phyloP scores from a whole-genome alignment of 1,140 invertebrate species.

The Mizuhopecten yessoensis region DNA sequence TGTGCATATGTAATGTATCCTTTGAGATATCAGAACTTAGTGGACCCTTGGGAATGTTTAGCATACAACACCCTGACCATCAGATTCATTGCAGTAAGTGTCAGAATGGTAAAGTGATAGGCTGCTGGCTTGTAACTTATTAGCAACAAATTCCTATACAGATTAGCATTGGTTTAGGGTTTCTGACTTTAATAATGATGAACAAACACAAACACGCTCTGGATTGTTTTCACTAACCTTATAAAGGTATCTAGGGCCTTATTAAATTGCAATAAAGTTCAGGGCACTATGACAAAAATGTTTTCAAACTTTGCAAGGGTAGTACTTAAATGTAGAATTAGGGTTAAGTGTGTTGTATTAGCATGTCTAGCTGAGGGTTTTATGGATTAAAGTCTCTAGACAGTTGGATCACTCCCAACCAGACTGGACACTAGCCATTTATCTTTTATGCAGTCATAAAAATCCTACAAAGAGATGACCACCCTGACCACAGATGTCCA shows the following conservation, averaged over 20 bases:
- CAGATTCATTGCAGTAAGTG: background rate
- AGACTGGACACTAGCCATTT: slow-evolving; percentile 7
- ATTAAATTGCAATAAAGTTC: slow-evolving; percentile 16
- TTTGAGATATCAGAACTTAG: background rate
- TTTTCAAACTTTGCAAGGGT: background rate
- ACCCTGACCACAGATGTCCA: slow-evolving; percentile 28
- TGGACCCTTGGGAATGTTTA: background rate
- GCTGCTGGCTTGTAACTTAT: background rate
- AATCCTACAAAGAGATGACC: slow-evolving; percentile 38
- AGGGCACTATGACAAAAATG: slow-evolving; percentile 31
- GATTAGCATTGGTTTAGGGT: background rate
- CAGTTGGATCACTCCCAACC: slow-evolving; percentile 24
- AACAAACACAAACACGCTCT: slow-evolving; percentile 26
- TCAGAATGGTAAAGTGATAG: slow-evolving; percentile 33
- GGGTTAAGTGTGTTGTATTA: slow-evolving; percentile 31
- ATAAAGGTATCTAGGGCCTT: slow-evolving; percentile 20
- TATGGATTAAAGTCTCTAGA: slow-evolving; percentile 32
- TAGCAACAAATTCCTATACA: background rate
- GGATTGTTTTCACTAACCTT: slow-evolving; percentile 28
- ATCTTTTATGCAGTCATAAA: slow-evolving; percentile 39
- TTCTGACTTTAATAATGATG: slow-evolving; percentile 35
- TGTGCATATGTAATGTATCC: slow-evolving; percentile 1
- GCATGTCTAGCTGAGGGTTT: slow-evolving; percentile 16
- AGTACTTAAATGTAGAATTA: slow-evolving; percentile 15
- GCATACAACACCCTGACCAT: slow-evolving; percentile 14